Base-by-base conservation (phyloP, 2,888 invertebrate genomes). In the Tuberolachnus salignus region DNA sequence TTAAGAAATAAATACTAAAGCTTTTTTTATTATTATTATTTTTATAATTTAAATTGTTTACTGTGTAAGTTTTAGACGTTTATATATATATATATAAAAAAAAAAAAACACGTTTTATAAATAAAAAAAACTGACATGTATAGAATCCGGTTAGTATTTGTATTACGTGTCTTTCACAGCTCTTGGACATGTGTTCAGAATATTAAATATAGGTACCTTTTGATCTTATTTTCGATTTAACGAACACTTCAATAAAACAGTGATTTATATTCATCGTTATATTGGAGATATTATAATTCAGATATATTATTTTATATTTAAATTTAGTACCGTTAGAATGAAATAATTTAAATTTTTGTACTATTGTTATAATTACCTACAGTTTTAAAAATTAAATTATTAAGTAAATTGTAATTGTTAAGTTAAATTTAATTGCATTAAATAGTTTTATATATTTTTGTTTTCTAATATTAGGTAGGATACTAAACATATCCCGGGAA, bases 151-250 rank as follows among this genome's bases (percentile, higher is more conserved):
- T 78, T 78, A 73, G 73, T 63, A 73, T 78, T 78, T 59, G 66
- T 78, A 34, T 57, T 78, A 69, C 75, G 75, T 78, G 67, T 67
- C 75, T 78, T 74, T 78, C 75, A 78, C 75, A 78, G 75, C 57
- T 78, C 67, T 78, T 13, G 14, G 57, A 21, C 21, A 49, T 78
- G 75, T 78, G 75, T 26, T 69, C 49, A n/a, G 75, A 78, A 78
- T 78, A 10, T 49, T 59, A 49, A 67, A 78, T 75, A 26, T n/a
- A 21, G 11, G n/a, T 34, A 34, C 23, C 16, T 63, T 53, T 63
- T 21, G n/a, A 42, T 64, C 51, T 42, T 42, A 73, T 51, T 51
- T 53, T 49, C 19, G 14, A 26, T 49, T 16, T 23, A 51, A 51
- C 53, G 3, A 53, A 53, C 53, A 53, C 19, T 55, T 55, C 23